These are phyloP conservation scores for Andrena marginata DNA, from an alignment of 2,888 invertebrate genomes.

Conservation along the genomic window DNA sequence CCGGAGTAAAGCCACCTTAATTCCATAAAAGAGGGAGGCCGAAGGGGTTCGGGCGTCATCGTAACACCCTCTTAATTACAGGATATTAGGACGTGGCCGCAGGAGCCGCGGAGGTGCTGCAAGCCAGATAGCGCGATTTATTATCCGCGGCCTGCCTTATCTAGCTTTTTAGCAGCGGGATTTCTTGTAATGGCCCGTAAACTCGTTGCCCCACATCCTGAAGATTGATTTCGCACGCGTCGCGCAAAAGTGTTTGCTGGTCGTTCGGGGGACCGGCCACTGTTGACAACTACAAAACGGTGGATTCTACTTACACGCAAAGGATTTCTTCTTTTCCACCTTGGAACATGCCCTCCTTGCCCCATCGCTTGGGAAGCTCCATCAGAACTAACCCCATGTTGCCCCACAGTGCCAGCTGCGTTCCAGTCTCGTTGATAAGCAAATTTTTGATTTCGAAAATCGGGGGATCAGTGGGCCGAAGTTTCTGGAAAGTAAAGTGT, in stretches of 20 bases:
- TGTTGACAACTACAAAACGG: neutral
- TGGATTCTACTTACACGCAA: constrained; percentile 88
- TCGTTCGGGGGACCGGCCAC: neutral
- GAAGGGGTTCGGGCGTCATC: constrained; percentile 81
- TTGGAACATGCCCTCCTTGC: constrained; percentile 89
- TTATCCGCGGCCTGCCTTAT: constrained; percentile 66
- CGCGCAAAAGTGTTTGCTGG: neutral
- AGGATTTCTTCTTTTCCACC: constrained; percentile 89
- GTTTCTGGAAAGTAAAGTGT: constrained; percentile 86
- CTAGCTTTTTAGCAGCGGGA: constrained; percentile 66
- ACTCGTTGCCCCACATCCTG: neutral
- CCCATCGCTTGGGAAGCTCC: constrained; percentile 91
- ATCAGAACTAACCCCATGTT: constrained; percentile 89
- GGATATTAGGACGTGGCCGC: constrained; percentile 80
- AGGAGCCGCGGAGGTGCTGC: constrained; percentile 66
- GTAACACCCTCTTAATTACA: constrained; percentile 83
- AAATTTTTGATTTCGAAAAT: constrained; percentile 90
- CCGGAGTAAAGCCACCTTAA: constrained; percentile 83
- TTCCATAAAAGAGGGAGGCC: constrained; percentile 83
- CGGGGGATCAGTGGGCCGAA: constrained; percentile 89
- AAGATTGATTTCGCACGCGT: constrained; percentile 38
- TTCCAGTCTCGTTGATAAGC: constrained; percentile 88
- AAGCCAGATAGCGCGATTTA: constrained; percentile 72
- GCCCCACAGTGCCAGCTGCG: constrained; percentile 90
- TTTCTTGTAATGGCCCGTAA: constrained; percentile 48